phyloP scores from a whole-genome alignment of 1,140 invertebrate genomes.

The Drosophila ananassae region DNA sequence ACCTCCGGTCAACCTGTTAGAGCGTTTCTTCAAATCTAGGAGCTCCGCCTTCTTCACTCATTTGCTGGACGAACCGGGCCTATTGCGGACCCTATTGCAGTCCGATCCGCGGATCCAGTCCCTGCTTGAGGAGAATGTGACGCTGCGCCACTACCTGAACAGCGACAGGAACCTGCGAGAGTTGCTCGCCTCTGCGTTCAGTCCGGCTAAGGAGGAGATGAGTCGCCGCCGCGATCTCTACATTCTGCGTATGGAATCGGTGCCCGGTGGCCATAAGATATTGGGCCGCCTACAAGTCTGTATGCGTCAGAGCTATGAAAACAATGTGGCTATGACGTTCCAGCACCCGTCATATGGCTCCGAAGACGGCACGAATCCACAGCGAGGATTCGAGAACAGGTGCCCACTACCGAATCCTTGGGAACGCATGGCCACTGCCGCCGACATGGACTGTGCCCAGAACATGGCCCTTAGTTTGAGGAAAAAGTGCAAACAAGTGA shows the following conservation, averaged over 20 bases:
- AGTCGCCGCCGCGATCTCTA: slow-evolving; percentile 48
- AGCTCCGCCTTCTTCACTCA: not conserved
- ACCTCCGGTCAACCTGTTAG: not conserved
- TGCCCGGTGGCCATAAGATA: slow-evolving; percentile 37
- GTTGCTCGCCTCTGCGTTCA: slow-evolving; percentile 27
- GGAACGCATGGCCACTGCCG: not conserved
- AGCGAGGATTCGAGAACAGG: slow-evolving; percentile 56
- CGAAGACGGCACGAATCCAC: slow-evolving; percentile 19
- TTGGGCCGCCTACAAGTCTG: slow-evolving; percentile 16
- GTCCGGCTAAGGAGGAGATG: slow-evolving; percentile 55
- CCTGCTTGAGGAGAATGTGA: slow-evolving; percentile 34
- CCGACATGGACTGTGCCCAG: not conserved
- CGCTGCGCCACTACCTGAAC: slow-evolving; percentile 47
- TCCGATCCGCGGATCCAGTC: slow-evolving; percentile 26
- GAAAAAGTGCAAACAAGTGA: slow-evolving; percentile 8
- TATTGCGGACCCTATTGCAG: slow-evolving; percentile 35
- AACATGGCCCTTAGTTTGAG: slow-evolving; percentile 1
- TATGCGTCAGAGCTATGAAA: slow-evolving; percentile 45
- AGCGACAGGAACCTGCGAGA: slow-evolving; percentile 58
- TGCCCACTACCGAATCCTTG: slow-evolving; percentile 65
- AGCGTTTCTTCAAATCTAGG: not conserved
- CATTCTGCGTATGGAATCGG: slow-evolving; percentile 50
- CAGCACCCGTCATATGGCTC: not conserved
- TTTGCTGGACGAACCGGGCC: slow-evolving; percentile 22
- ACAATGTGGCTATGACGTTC: slow-evolving; percentile 49